Evolutionary conservation across 2,888 invertebrate species (phyloP).

Genomic region (Calephelis perditalis): DNA sequence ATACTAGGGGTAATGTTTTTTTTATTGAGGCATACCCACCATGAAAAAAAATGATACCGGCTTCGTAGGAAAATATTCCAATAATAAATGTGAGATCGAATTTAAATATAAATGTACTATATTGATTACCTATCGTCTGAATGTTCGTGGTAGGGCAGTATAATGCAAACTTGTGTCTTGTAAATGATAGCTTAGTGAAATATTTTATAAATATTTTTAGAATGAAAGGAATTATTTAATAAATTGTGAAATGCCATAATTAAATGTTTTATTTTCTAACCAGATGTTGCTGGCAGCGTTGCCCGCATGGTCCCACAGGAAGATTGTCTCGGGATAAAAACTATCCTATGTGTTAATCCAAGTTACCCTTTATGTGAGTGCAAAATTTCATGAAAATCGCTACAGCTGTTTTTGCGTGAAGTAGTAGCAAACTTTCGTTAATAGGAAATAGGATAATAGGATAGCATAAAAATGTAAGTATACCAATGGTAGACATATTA

Average conservation of each 20-base stretch:
- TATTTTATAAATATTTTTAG: slow-evolving; percentile 12
- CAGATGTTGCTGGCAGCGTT: not conserved
- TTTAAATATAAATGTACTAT: slow-evolving; percentile 1
- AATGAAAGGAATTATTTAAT: slow-evolving; percentile 7
- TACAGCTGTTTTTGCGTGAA: no score
- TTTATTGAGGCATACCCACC: no score
- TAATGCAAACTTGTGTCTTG: slow-evolving; percentile 9
- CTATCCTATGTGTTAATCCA: no score
- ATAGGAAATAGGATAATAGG: no score
- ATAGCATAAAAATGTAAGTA: no score
- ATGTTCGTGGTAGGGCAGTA: slow-evolving; percentile 12
- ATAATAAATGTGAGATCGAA: not conserved
- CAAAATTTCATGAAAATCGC: no score
- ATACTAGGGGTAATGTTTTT: not conserved
- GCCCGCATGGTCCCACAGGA: not conserved
- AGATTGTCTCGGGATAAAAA: no score
- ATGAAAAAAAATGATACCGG: no score
- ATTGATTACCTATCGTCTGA: slow-evolving; percentile 1
- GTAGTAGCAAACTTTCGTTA: not conserved
- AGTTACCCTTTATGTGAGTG: no score
- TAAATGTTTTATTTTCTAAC: not conserved
- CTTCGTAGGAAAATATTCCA: no score
- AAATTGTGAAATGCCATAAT: not conserved
- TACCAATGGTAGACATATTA: no score
- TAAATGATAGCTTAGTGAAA: slow-evolving; percentile 4